Evolutionary conservation across 2,888 invertebrate genomes (phyloP), one percentile per base, ranked within the genome.

Genomic region (Idaea biselata): DNA sequence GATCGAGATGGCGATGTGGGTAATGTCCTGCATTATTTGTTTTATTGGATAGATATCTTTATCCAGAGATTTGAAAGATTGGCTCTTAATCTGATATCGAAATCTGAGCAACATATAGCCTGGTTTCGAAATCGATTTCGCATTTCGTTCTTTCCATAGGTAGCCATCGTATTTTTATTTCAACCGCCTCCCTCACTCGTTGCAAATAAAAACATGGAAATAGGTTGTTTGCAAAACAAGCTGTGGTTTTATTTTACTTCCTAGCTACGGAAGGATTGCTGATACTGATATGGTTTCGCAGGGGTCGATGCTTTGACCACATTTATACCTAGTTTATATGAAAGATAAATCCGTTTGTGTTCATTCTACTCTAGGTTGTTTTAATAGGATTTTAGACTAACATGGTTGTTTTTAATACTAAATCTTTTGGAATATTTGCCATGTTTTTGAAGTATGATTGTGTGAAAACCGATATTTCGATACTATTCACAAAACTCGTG

Each of bases 241-340:
- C 44, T 44, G 44, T 58, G 58, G 32, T 44, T 58, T 33, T 32
- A n/a, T 44, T 58, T 33, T 32, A n/a, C 11, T 44, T 44, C 44
- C 44, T 44, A 44, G 44, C 44, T 44, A 44, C 6, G 18, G 14
- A 56, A 56, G 56, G 17, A 18, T 56, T 18, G 56, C 11, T 18
- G 56, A 17, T 56, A 18, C 18, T 56, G 14, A 18, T 56, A 18
- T 18, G 17, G 14, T 56, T 56, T 18, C 56, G 11, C 56, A 56
- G 18, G 18, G 56, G 56, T 56, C 11, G 56, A 56, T 56, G 17
- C 56, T 55, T 55, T n/a, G 44, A 44, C 44, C 55, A 55, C 55
- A 55, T 16, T 16, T 55, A 55, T 55, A 55, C 16, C 16, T 16
- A 16, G n/a, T 44, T 14, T 11, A 44, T 44, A 44, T 44, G 3